These are phyloP conservation scores for Cyanoliseus patagonus DNA, from an alignment of 2,113 vertebrate species.

Conservation along the genomic window DNA sequence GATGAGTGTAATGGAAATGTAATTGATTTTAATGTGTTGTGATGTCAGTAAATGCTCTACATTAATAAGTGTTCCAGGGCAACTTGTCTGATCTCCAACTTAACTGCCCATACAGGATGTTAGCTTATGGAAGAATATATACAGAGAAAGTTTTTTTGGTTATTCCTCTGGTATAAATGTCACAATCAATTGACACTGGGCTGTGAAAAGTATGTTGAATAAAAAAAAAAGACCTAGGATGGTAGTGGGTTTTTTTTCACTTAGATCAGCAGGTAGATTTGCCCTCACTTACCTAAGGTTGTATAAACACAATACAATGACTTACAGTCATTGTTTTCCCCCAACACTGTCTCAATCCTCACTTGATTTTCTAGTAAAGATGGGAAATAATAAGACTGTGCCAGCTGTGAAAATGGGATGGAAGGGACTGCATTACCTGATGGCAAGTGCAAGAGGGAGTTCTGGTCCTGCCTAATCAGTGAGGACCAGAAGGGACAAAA, in stretches of 20 bases:
- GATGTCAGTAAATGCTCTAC: background rate
- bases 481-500: background rate
- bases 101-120: background rate
- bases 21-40: constrained; percentile 7
- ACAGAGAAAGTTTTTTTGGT: background rate
- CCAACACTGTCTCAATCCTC: background rate
- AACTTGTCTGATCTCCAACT: background rate
- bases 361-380: background rate
- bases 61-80: background rate
- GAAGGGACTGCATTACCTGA: background rate
- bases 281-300: background rate
- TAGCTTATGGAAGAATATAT: background rate
- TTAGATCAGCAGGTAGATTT: background rate
- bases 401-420: background rate
- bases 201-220: background rate
- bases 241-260: background rate
- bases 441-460: background rate
- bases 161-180: background rate
- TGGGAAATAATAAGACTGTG: background rate
- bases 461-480: background rate
- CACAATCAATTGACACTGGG: background rate
- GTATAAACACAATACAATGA: background rate
- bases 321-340: background rate
- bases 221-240: background rate
- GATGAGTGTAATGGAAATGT: background rate